Percentiles rank a stretch among this genome's conserved stretches.
phyloP scores from a whole-genome alignment of 2,797 vertebrate genomes.

The Arctocebus calabarensis region DNA sequence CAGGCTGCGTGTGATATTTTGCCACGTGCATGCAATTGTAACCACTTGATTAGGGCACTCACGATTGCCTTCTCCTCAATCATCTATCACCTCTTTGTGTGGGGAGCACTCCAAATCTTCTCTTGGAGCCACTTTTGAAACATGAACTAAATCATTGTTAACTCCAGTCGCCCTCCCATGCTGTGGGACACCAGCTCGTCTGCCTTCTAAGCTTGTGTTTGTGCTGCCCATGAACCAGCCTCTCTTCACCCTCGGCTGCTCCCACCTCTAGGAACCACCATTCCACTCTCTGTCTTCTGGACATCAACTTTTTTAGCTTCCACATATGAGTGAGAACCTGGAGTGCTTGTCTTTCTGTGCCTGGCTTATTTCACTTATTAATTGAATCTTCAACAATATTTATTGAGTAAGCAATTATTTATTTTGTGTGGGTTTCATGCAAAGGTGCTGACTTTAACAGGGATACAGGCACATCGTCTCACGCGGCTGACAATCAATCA shows the following conservation, averaged over 20 bases:
- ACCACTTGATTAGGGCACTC: not conserved
- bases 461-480: not conserved
- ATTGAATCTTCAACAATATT: not conserved
- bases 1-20: not conserved
- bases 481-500: not conserved
- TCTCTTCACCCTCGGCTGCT: not conserved
- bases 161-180: not conserved
- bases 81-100: not conserved
- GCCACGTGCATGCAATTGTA: not conserved
- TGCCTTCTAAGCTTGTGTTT: not conserved
- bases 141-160: not conserved
- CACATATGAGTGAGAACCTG: not conserved
- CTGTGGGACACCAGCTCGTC: not conserved
- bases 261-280: not conserved
- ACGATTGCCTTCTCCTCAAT: not conserved
- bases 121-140: not conserved
- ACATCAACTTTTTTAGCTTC: not conserved
- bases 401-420: not conserved
- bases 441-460: not conserved
- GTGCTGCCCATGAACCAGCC: not conserved
- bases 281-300: not conserved
- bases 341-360: not conserved
- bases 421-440: not conserved
- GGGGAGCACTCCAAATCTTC: not conserved
- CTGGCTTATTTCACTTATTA: not conserved